Percentiles rank a stretch among this genome's conserved stretches.
Evolutionary conservation across 2,797 vertebrate genomes (phyloP).

Genomic region (Erithacus rubecula): DNA sequence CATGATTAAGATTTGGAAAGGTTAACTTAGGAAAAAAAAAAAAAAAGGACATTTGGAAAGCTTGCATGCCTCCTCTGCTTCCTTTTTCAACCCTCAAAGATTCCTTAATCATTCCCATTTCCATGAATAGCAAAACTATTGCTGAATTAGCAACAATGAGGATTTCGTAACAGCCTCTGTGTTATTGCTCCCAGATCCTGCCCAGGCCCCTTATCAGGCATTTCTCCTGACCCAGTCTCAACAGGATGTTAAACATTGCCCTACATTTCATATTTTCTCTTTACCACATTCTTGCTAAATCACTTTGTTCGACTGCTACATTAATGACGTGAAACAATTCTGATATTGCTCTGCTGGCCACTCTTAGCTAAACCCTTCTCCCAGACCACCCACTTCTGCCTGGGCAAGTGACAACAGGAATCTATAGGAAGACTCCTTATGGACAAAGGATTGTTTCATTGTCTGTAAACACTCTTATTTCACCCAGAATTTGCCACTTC

Average conservation of each 20-base stretch:
- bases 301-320: background rate
- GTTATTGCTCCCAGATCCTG: background rate
- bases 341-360: background rate
- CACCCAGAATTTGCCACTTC: background rate
- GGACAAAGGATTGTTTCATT: background rate
- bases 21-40: background rate
- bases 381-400: background rate
- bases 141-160: background rate
- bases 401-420: background rate
- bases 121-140: background rate
- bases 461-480: slow-evolving; percentile 15
- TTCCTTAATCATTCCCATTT: background rate
- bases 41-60: background rate
- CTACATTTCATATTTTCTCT: background rate
- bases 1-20: background rate
- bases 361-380: background rate
- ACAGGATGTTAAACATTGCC: background rate
- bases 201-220: background rate
- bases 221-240: background rate
- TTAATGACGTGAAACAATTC: background rate
- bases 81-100: background rate
- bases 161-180: background rate
- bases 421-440: background rate
- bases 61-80: background rate
- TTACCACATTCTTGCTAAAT: background rate